Evolutionary conservation across 2,113 vertebrate species (phyloP).

Genomic region (Rana temporaria): DNA sequence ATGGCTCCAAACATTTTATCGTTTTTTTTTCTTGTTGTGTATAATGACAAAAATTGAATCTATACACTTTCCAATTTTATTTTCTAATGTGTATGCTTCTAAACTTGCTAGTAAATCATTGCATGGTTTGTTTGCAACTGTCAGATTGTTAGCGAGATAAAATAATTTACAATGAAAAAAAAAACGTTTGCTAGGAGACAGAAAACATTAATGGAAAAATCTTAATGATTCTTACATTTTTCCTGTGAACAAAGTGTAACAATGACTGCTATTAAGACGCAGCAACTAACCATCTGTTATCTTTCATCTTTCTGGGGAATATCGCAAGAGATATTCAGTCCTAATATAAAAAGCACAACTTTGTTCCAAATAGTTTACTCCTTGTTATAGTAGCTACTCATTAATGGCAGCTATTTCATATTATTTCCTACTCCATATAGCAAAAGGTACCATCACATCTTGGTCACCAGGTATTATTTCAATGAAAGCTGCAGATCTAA

Average conservation of each 20-base stretch:
- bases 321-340: background rate
- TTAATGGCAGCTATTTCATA: no score
- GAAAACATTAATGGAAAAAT: constrained; percentile 41
- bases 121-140: background rate
- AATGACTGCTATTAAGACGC: constrained; percentile 29
- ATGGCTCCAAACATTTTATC: background rate
- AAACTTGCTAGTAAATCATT: background rate
- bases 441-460: no score
- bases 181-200: constrained; percentile 28
- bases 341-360: background rate
- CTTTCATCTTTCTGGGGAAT: background rate
- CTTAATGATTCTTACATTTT: constrained; percentile 30
- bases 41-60: background rate
- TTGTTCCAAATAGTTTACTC: background rate
- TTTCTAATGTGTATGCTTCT: background rate
- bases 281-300: constrained; percentile 29
- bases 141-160: constrained; percentile 5
- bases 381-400: background rate
- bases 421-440: no score
- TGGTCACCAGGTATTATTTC: no score
- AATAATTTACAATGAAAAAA: constrained; percentile 18
- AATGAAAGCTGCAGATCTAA: no score
- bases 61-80: background rate
- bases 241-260: constrained; percentile 1
- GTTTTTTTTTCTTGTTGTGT: background rate